Evolutionary conservation across 2,113 vertebrate species (phyloP), one percentile per base, ranked within the genome.

Genomic region (Heterotilapia buettikoferi): DNA sequence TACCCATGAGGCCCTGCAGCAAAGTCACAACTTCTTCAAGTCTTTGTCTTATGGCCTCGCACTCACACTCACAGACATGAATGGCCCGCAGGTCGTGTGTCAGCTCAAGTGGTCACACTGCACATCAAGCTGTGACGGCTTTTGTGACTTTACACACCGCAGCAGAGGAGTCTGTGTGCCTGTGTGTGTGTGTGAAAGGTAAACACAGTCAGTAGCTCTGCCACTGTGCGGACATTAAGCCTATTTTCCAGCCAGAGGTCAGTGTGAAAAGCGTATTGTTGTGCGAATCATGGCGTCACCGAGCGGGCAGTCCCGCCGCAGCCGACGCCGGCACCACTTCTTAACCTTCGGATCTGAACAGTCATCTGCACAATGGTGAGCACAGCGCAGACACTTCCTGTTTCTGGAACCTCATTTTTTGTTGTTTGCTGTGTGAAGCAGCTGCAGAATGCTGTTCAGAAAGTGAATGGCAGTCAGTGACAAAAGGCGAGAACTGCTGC

Each of bases 241-340:
- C 94, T 95, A 93, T 94, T 95, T 95, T 93, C 92, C 92, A 93
- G 93, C 90, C 80, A 90, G 90, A 87, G 92, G 92, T 94, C 92
- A 93, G 84, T 26, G 83, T 94, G 93, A 93, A 95, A 94, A 91
- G 94, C 73, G 6, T 7, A 92, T 95, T 95, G 93, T 95, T 90
- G 85, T 84, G 79, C 82, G 92, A 93, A 91, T 89, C 66, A 54
- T 61, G 71, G 89, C 31, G 57, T 89, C 57, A 79, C 59, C 3
- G 79, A 90, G 89, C 52, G 5, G 90, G 85, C 90, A 88, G 90
- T 89, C 84, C 73, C 4, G 47, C 85, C 54, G 1, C 63, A n/a
- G 83, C 90, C 61, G 66, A 73, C 56, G 50, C 89, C 83, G 26
- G 83, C 26, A 53, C 90, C 88, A 63, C 91, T 93, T 93, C 92